Base-by-base conservation (phyloP, 2,797 vertebrate genomes). In the Melanotaenia trifasciata region DNA sequence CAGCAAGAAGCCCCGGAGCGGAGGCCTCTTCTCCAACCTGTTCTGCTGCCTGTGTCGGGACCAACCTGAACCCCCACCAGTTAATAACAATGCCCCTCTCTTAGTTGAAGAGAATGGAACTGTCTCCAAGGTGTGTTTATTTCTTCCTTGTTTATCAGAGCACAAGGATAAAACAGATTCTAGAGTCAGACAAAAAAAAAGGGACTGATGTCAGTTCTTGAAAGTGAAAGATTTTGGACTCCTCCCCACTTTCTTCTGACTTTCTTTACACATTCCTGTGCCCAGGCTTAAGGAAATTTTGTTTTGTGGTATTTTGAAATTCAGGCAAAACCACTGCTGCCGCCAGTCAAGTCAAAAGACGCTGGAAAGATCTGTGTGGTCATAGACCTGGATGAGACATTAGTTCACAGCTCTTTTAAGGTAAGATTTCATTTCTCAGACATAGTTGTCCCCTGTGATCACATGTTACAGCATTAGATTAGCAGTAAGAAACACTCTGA, bases 391-490 rank as follows among this genome's bases (percentile, higher is more conserved):
- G 97, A 98, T 0, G 97, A 98, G 93, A 98, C 97, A 0, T 82
- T 98, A 87, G 97, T 98, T 67, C 97, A 98, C 93, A 98, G 97
- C 83, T 98, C 96, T 11, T 98, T 98, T 84, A 98, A 98, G 96
- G 97, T 97, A 67, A 61, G 0, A 30, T 38, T 35, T 35, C 5
- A 40, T 67, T 58, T 47, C 43, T 26, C 50, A 3, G 0, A 13
- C 67, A 45, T 53, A 26, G 40, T 36, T 57, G 26, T 65, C 38
- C 56, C 45, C 61, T 67, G 64, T 64, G 61, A 43, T 68, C 38
- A 43, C 75, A 32, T 30, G 36, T 75, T 40, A 57, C 78, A 33
- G 68, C 75, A 82, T 36, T 16, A 63, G 24, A 65, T 36, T 28
- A 30, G 28, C 26, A 28, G 54, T 26, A 69, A 58, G 28, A 75